Percentiles rank a stretch among this genome's conserved stretches.
These are phyloP conservation scores for Metellina segmentata DNA, from an alignment of 2,888 invertebrate species.

Conservation along the genomic window DNA sequence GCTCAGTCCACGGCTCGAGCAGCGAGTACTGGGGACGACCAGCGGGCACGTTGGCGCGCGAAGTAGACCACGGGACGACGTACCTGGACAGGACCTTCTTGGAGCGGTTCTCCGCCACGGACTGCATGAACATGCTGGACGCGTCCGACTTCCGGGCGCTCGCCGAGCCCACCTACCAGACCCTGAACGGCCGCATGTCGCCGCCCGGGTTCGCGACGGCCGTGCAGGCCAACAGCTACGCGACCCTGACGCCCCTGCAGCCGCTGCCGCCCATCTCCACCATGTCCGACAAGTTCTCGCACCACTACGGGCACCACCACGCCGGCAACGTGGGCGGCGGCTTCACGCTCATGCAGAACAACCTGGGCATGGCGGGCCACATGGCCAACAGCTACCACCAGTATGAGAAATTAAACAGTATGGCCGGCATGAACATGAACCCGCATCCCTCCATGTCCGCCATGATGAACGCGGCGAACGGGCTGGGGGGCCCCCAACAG, in stretches of 20 bases:
- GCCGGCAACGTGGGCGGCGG: conserved; percentile 82
- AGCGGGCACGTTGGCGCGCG: conserved; percentile 55
- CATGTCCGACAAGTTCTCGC: conserved; percentile 95
- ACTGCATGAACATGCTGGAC: conserved; percentile 85
- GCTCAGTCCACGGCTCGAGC: conserved; percentile 42
- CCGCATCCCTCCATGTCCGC: conserved; percentile 82
- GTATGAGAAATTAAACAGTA: conserved; percentile 85
- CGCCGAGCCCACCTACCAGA: conserved; percentile 93
- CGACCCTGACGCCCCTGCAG: conserved; percentile 96
- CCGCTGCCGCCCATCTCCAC: conserved; percentile 98
- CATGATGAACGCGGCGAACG: conserved; percentile 84
- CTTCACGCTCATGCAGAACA: conserved; percentile 93
- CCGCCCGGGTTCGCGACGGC: conserved; percentile 82
- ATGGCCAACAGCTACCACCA: conserved; percentile 85
- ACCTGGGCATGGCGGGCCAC: conserved; percentile 82
- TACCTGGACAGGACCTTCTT: conserved; percentile 45
- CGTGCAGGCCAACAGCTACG: conserved; percentile 84
- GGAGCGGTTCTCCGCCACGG: conserved; percentile 60
- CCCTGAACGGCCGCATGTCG: conserved; percentile 94
- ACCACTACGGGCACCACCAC: conserved; percentile 82
- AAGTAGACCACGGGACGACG: conserved; percentile 52
- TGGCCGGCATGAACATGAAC: conserved; percentile 91
- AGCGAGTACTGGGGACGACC: conserved; percentile 30
- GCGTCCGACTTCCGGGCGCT: conserved; percentile 88
- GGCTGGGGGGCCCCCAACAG: conserved; percentile 80